A percentile compares a stretch with the other conserved stretches of the same genome.
phyloP scores from a whole-genome alignment of 2,888 invertebrate species.

The Temnothorax ravouxi region DNA sequence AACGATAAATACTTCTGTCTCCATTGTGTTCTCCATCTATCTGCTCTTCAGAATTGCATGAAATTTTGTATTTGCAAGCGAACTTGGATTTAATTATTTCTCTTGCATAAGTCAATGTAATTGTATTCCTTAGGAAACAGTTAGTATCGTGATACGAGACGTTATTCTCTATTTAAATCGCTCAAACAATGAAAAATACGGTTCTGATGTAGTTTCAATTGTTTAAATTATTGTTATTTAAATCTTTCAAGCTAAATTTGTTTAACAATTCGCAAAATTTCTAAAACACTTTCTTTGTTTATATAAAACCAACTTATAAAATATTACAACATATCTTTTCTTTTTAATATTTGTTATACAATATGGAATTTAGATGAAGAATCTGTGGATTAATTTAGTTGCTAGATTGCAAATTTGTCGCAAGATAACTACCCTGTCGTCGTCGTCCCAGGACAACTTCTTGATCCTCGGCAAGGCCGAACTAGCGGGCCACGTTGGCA shows the following conservation, averaged over 20 bases:
- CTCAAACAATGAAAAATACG: neutral
- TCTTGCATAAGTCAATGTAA: neutral
- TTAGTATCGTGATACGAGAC: neutral
- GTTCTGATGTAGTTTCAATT: neutral
- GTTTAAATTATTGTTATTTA: neutral
- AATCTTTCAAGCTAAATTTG: neutral
- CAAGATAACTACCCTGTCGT: conserved; percentile 78
- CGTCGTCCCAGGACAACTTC: conserved; percentile 93
- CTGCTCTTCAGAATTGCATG: neutral
- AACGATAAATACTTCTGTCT: conserved; percentile 50
- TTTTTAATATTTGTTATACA: neutral
- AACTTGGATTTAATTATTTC: conserved; percentile 26
- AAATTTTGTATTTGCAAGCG: neutral
- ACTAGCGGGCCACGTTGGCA: conserved; percentile 89
- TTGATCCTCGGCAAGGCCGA: conserved; percentile 92
- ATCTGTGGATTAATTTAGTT: neutral
- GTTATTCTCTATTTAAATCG: neutral
- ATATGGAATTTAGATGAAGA: neutral
- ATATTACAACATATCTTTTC: neutral
- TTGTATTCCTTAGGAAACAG: neutral
- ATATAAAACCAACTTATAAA: neutral
- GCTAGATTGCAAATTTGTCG: neutral
- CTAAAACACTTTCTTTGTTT: neutral
- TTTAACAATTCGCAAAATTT: neutral
- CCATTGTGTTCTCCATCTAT: conserved; percentile 7